Conservation (phyloP, 2,797 vertebrate species). For the Labroides dimidiatus region DNA sequence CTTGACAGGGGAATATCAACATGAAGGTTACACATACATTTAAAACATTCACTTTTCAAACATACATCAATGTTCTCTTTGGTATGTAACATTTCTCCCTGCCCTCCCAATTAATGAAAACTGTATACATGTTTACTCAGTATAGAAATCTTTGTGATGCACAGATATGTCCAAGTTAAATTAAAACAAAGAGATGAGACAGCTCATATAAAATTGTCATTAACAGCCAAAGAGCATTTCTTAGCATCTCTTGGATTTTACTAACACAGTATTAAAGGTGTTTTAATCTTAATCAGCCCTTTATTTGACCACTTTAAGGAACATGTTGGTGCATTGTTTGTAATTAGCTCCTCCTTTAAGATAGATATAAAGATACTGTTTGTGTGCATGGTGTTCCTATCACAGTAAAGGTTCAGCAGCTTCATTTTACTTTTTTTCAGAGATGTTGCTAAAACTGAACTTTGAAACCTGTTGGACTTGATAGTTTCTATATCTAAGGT, state of each 20-base stretch:
- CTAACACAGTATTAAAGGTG: conserved; percentile 35
- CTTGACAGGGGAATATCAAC: conserved; percentile 50
- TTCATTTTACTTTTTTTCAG: conserved; percentile 20
- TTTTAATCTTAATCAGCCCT: conserved; percentile 30
- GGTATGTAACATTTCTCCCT: conserved; percentile 35
- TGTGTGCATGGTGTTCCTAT: conserved; percentile 36
- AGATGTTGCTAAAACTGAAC: conserved; percentile 4
- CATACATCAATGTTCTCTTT: conserved; percentile 12
- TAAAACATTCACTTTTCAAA: conserved; percentile 19
- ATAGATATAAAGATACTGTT: not conserved
- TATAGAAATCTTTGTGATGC: conserved; percentile 58
- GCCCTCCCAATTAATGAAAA: conserved; percentile 57
- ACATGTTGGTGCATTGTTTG: conserved; percentile 15
- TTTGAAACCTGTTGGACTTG: conserved; percentile 54
- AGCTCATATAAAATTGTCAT: conserved; percentile 58
- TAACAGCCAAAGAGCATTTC: conserved; percentile 48
- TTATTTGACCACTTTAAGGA: conserved; percentile 37
- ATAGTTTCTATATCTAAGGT: conserved; percentile 9
- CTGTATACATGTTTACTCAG: conserved; percentile 61
- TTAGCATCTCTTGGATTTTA: conserved; percentile 36
- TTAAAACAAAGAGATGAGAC: conserved; percentile 69
- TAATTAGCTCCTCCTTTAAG: conserved; percentile 25
- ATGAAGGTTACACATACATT: conserved; percentile 58
- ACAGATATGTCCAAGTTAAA: conserved; percentile 71
- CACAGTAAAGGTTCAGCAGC: conserved; percentile 19